These are phyloP conservation scores for Leptodactylus fuscus DNA, from an alignment of 2,113 vertebrate species.

Conservation along the genomic window DNA sequence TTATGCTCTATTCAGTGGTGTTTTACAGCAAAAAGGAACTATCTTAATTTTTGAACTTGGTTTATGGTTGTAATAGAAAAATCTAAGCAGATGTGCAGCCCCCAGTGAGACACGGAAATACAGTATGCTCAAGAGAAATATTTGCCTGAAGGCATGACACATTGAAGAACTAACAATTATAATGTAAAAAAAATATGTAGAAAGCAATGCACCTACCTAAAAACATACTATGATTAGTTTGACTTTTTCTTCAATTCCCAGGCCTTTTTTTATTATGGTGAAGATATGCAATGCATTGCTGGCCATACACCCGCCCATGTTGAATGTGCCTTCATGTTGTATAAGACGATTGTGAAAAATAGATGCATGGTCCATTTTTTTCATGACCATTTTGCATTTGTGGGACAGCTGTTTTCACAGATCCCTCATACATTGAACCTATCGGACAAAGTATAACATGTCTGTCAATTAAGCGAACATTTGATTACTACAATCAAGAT, in stretches of 20 bases:
- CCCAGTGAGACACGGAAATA: background rate
- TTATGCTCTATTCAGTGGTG: background rate
- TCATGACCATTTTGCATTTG: too few relatives aligned
- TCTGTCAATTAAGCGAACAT: too few relatives aligned
- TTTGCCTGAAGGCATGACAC: background rate
- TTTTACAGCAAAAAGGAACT: background rate
- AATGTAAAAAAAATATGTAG: background rate
- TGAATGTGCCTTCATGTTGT: too few relatives aligned
- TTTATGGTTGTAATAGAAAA: background rate
- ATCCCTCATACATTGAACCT: too few relatives aligned
- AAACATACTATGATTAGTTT: background rate
- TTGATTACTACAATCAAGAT: too few relatives aligned
- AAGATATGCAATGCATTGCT: too few relatives aligned
- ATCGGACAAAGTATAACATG: too few relatives aligned
- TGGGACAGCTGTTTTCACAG: too few relatives aligned
- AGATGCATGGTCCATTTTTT: too few relatives aligned
- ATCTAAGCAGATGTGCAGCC: background rate
- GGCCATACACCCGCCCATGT: too few relatives aligned
- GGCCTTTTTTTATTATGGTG: too few relatives aligned
- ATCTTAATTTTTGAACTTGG: background rate
- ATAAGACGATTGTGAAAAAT: too few relatives aligned
- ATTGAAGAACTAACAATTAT: background rate
- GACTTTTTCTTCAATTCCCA: background rate
- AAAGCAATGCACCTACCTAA: background rate
- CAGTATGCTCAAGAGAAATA: background rate